Conservation (phyloP, 2,888 invertebrate genomes). For the Parapristionchus giblindavisi region DNA sequence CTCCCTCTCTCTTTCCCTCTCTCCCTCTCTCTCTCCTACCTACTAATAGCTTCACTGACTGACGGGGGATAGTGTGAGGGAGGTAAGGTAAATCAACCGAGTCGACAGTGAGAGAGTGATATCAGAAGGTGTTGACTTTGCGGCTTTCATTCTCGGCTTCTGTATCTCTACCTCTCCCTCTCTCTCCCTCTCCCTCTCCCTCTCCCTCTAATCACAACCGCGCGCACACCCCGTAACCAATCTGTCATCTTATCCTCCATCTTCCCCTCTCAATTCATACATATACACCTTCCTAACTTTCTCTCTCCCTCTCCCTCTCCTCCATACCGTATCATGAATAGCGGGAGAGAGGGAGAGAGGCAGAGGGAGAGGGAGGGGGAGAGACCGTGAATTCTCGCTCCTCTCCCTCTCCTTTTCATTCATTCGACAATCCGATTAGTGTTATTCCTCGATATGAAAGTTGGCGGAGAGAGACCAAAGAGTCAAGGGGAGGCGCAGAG, state of each 20-base stretch:
- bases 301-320: background rate
- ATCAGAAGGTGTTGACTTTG: slow-evolving; percentile 5
- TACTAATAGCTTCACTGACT: background rate
- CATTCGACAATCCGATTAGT: no score
- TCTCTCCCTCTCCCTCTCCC: slow-evolving; percentile 7
- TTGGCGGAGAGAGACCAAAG: no score
- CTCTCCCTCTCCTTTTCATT: background rate
- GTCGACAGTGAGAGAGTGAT: slow-evolving; percentile 10
- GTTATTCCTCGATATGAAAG: no score
- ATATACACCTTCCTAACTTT: background rate
- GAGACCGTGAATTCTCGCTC: slow-evolving; percentile 25
- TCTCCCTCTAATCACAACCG: slow-evolving; percentile 13
- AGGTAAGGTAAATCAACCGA: slow-evolving; percentile 22
- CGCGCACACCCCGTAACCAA: background rate
- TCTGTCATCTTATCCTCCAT: slow-evolving; percentile 12
- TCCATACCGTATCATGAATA: slow-evolving; percentile 10
- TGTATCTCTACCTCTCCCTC: slow-evolving; percentile 5
- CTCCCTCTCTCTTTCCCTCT: slow-evolving; percentile 13
- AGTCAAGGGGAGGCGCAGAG: no score
- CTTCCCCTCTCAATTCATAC: background rate
- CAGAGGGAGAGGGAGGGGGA: slow-evolving; percentile 12
- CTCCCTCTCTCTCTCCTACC: slow-evolving; percentile 8
- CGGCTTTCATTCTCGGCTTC: background rate
- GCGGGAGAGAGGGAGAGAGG: background rate
- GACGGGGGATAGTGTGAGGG: background rate